These are phyloP conservation scores for Eulemur mongoz DNA, from an alignment of 2,797 vertebrate genomes.

Conservation along the genomic window DNA sequence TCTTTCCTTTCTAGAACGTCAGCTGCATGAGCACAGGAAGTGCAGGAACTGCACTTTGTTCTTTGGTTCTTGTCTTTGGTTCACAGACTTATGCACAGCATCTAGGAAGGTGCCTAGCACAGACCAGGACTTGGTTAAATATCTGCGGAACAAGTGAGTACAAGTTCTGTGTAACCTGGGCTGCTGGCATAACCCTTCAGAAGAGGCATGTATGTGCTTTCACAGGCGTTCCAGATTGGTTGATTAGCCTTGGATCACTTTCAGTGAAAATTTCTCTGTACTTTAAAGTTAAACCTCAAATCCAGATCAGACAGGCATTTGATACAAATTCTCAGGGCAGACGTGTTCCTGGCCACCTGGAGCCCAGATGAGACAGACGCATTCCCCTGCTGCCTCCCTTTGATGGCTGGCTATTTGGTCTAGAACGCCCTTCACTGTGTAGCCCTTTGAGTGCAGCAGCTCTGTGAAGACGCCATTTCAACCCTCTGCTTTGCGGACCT, in stretches of 20 bases:
- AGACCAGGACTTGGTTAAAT: not conserved
- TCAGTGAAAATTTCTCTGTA: not conserved
- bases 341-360: not conserved
- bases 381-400: not conserved
- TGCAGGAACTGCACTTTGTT: no score
- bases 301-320: not conserved
- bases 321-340: not conserved
- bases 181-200: not conserved
- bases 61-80: not conserved
- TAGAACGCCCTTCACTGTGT: not conserved
- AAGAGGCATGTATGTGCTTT: not conserved
- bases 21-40: no score
- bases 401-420: not conserved
- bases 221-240: not conserved
- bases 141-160: not conserved
- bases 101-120: not conserved
- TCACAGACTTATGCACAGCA: not conserved
- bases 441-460: no score
- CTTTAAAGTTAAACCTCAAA: not conserved
- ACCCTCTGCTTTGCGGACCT: not conserved
- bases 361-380: not conserved
- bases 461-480: not conserved
- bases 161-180: not conserved
- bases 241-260: not conserved
- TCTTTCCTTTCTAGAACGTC: not conserved